Base-by-base conservation (phyloP, 2,797 vertebrate genomes). In the Parotocinclus haroldoi region DNA sequence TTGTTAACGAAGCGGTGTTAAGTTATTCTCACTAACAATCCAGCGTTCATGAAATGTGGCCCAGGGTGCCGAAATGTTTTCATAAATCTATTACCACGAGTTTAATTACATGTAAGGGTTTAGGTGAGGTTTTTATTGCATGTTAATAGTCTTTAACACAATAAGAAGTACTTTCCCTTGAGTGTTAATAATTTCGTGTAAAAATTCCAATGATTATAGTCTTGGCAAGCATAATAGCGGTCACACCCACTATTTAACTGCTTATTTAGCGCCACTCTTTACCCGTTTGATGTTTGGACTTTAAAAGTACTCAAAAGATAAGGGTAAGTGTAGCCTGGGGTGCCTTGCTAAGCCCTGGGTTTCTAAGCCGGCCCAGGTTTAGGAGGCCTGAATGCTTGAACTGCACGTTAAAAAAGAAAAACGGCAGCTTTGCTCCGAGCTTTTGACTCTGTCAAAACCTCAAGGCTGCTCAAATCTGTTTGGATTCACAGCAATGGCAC, bases 321-420 rank as follows among this genome's bases (percentile, higher is more conserved):
- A 40, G 37, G 7, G n/a, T 56, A 37, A 36, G 56, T 16, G 18
- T 16, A 70, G 68, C 68, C 60, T 14, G n/a, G 7, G 68, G 59
- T 14, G 11, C 10, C 13, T 27, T 9, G 49, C 14, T 40, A 39
- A 13, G 27, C 51, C 13, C 16, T 9, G 9, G 42, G 50, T 3
- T 19, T 38, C 44, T 39, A 40, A 36, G 44, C 46, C 50, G 46
- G 57, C 61, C 12, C 61, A 52, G n/a, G 2, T 36, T 44, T n/a
- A n/a, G n/a, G n/a, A n/a, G n/a, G 60, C 68, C 68, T 52, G 1
- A 7, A 52, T 27, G 53, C 27, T 14, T 40, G n/a, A 56, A 63
- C n/a, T 11, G 8, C 53, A 9, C 44, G 17, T 6, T n/a, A n/a
- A n/a, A 12, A 63, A 12, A 49, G 5, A 17, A 1, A 12, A 38